These are phyloP conservation scores for Orthonychiurus folsomi DNA, from an alignment of 2,888 invertebrate species.

Conservation along the genomic window DNA sequence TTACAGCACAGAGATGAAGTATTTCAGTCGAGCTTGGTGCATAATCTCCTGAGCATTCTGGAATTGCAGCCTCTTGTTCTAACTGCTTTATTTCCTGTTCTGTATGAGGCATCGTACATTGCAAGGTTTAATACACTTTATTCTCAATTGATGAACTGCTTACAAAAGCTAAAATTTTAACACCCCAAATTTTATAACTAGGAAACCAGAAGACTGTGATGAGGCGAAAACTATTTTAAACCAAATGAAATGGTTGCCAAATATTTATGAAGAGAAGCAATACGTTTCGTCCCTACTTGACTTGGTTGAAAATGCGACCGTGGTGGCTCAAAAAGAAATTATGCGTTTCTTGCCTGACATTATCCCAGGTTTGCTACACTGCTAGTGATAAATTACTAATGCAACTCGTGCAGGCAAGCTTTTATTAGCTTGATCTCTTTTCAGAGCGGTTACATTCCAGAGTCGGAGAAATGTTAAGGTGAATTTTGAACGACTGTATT, in stretches of 20 bases:
- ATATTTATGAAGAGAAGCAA: slow-evolving; percentile 17
- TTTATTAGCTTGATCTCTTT: no score
- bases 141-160: no score
- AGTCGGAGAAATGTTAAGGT: slow-evolving; percentile 17
- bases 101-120: slow-evolving; percentile 20
- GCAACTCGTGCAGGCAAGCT: no score
- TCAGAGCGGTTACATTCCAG: slow-evolving; percentile 17
- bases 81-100: slow-evolving; percentile 14
- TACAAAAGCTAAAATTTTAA: no score
- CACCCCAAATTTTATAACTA: no score
- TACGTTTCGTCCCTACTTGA: slow-evolving; percentile 15
- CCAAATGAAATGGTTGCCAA: slow-evolving; percentile 27
- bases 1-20: slow-evolving; percentile 22
- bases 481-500: slow-evolving; percentile 1
- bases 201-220: slow-evolving; percentile 20
- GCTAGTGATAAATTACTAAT: no score
- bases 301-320: slow-evolving; percentile 17
- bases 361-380: no score
- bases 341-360: slow-evolving; percentile 22
- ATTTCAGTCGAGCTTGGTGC: slow-evolving; percentile 23
- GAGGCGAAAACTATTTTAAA: slow-evolving; percentile 18
- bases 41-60: slow-evolving; percentile 21
- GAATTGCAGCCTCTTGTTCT: slow-evolving; percentile 21
- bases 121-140: slow-evolving; percentile 17
- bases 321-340: slow-evolving; percentile 17